These are phyloP conservation scores for Gephyroberyx darwinii DNA, from an alignment of 2,797 vertebrate genomes.

Conservation along the genomic window DNA sequence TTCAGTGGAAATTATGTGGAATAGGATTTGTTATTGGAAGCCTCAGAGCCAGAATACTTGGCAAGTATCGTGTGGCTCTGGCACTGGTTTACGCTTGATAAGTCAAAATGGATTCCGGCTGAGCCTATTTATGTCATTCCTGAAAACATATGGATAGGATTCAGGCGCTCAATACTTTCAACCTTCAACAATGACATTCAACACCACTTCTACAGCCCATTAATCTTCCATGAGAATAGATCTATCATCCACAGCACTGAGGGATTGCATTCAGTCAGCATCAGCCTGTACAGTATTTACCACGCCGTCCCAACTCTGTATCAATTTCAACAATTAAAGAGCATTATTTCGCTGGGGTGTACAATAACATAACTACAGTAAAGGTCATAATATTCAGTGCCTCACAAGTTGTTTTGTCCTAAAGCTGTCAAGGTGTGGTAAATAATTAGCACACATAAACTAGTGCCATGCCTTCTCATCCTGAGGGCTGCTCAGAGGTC, in stretches of 20 bases:
- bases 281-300: conserved; percentile 65
- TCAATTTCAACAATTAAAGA: conserved; percentile 69
- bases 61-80: conserved; percentile 72
- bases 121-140: conserved; percentile 84
- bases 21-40: conserved; percentile 80
- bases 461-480: conserved; percentile 38
- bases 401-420: conserved; percentile 30
- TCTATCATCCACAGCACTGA: conserved; percentile 73
- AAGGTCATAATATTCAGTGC: conserved; percentile 41
- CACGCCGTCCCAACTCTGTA: conserved; percentile 58
- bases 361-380: conserved; percentile 47
- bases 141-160: conserved; percentile 84
- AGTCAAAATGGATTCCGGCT: conserved; percentile 82
- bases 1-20: conserved; percentile 79
- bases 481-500: conserved; percentile 59
- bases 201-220: conserved; percentile 80
- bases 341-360: conserved; percentile 40
- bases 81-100: conserved; percentile 79
- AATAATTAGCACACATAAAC: conserved; percentile 57
- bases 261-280: conserved; percentile 70
- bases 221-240: conserved; percentile 82
- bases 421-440: conserved; percentile 37
- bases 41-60: conserved; percentile 75
- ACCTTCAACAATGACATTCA: conserved; percentile 84
- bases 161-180: conserved; percentile 80